Percentiles rank a stretch among this genome's conserved stretches.
Evolutionary conservation across 2,797 vertebrate genomes (phyloP).

Genomic region (Prunella strophiata): DNA sequence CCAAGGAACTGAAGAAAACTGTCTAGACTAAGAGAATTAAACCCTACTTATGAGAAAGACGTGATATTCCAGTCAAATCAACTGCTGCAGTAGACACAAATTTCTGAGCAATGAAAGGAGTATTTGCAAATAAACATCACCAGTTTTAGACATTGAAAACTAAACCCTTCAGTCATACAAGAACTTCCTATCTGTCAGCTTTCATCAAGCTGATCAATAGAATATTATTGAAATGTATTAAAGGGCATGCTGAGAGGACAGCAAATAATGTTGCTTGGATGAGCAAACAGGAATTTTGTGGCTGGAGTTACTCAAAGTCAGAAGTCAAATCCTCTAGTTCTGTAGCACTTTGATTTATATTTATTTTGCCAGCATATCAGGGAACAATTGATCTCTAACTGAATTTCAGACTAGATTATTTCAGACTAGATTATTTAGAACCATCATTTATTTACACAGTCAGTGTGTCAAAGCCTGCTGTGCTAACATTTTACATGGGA

Average conservation of each 20-base stretch:
- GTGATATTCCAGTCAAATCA: neutral
- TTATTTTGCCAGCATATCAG: neutral
- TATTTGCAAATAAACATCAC: neutral
- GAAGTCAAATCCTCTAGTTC: neutral
- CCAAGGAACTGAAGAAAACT: neutral
- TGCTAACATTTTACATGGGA: neutral
- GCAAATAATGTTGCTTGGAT: neutral
- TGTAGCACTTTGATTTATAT: neutral
- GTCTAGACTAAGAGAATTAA: neutral
- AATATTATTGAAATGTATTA: neutral
- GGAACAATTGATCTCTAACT: neutral
- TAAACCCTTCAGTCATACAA: neutral
- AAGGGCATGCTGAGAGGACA: neutral
- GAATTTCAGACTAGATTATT: neutral
- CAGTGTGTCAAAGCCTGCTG: neutral
- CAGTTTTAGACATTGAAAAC: neutral
- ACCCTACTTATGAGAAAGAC: neutral
- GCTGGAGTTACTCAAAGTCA: neutral
- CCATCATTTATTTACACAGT: constrained; percentile 20
- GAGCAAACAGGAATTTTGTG: neutral
- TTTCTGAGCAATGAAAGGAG: neutral
- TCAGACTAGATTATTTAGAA: neutral
- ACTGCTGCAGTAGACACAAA: neutral
- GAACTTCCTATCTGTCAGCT: neutral
- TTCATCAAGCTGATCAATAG: neutral